Evolutionary conservation across 2,113 vertebrate species (phyloP), one percentile per base, ranked within the genome.

Genomic region (Acrocephalus kingi): DNA sequence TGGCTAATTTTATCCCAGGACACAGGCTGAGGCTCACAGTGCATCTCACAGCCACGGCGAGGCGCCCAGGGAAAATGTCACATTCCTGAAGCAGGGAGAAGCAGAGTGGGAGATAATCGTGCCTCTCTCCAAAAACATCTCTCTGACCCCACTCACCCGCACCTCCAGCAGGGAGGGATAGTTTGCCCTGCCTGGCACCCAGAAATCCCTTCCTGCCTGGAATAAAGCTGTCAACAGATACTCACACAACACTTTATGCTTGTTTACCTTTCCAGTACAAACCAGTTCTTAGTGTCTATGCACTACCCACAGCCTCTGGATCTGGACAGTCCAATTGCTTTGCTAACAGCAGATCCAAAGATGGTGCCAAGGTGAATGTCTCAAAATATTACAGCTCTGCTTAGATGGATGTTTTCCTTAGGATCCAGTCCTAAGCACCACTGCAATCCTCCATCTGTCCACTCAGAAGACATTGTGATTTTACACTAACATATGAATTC

Each of bases 1-100:
- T 95, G 97, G 97, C 84, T 95, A 75, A 92, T 94, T 96, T 93
- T 90, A 96, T 95, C 74, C 16, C 81, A 94, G 97, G 97, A 97
- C 97, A 95, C 77, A 81, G 93, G 85, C 91, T 80, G 91, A 43
- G 79, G 82, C 92, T 92, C 54, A 48, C 76, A 52, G 69, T 9
- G 61, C 83, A 48, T 91, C 86, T 78, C 45, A 19, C 11, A 94
- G 96, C 76, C 87, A 61, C 10, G 5, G 73, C 41, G 13, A 93
- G 93, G 89, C 6, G 9, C 52, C 43, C 81, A 30, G 78, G 54
- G 41, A 52, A 84, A 93, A 95, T 58, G 83, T 54, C 86, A 91
- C 67, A 87, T 66, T 93, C 90, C 90, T 72, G 30, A 81, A 72
- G 93, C 82, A 66, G 18, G 41, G 52, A 59, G 83, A 85, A 83